These are phyloP conservation scores for Alentia gelatinosa DNA, from an alignment of 2,888 invertebrate genomes.

Conservation along the genomic window DNA sequence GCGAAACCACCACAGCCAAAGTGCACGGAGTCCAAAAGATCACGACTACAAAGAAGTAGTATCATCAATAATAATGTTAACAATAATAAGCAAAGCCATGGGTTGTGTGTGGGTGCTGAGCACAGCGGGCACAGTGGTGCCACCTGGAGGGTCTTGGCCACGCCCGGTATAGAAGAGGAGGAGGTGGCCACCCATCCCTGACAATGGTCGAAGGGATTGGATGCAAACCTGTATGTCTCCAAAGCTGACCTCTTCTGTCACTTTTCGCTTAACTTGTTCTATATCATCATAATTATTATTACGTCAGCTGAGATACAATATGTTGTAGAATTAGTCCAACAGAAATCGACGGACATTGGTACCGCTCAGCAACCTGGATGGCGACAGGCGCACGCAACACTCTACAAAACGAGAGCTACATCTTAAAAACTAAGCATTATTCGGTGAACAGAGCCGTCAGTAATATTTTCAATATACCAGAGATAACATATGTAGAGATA, in stretches of 20 bases:
- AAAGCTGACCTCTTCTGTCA: not conserved
- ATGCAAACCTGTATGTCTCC: not conserved
- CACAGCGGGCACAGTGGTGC: not conserved
- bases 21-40: not conserved
- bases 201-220: constrained; percentile 29
- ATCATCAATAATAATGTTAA: not conserved
- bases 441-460: not conserved
- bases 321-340: constrained; percentile 17
- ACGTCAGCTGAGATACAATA: constrained; percentile 48
- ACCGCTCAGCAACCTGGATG: constrained; percentile 44
- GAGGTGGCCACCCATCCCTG: not conserved
- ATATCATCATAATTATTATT: not conserved
- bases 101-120: not conserved
- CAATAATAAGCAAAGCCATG: no score
- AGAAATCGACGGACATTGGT: constrained; percentile 21
- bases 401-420: not conserved
- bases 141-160: not conserved
- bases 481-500: constrained; percentile 23
- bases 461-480: constrained; percentile 2
- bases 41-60: constrained; percentile 7
- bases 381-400: not conserved
- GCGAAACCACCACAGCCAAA: constrained; percentile 41
- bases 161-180: not conserved
- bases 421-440: constrained; percentile 40
- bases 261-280: not conserved